Base-by-base conservation (phyloP, 2,113 vertebrate genomes). In the Arothron firmamentum region DNA sequence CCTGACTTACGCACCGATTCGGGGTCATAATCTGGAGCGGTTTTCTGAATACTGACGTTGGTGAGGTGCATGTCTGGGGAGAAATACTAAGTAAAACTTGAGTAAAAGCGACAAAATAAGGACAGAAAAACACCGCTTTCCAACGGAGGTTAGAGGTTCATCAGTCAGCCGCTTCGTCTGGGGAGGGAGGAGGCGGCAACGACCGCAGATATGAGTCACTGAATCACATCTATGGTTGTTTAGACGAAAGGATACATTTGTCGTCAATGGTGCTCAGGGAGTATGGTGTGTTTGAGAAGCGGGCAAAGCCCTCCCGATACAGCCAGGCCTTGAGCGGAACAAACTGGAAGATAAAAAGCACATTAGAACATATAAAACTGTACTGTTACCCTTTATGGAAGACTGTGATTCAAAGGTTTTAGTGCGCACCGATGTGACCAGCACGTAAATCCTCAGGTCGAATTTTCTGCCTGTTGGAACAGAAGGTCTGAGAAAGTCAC, bases 391-490 rank as follows among this genome's bases (percentile, higher is more conserved):
- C 34, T 38, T 38, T 3, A 10, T 9, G 34, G 34, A 52, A 55
- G 3, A 38, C 1, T 25, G 5, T 12, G 14, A 46, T 8, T 47
- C 21, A 6, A 1, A 52, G 54, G 14, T 17, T 63, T 53, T 1
- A 14, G 17, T 62, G 86, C 93, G 79, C 88, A 95, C 90, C 49
- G 92, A 92, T 60, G 90, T 92, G 11, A 93, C 93, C 54, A 93
- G 87, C 62, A 95, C 91, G 9, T 94, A 95, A 48, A 96, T 90
- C 46, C 93, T 90, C 65, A 94, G 75, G 80, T 95, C 94, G 89
- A 94, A 94, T 80, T 95, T 95, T 28, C 92, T 91, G 13, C 93
- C 93, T 94, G 74, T 38, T 9, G 8, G 34, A 10, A 38, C 34
- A 38, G 11, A 38, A 38, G 1, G 34, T 38, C 9, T 38, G 34